A percentile compares a stretch with the other conserved stretches of the same genome.
These are phyloP conservation scores for Polypterus senegalus DNA, from an alignment of 2,113 vertebrate genomes.

Conservation along the genomic window DNA sequence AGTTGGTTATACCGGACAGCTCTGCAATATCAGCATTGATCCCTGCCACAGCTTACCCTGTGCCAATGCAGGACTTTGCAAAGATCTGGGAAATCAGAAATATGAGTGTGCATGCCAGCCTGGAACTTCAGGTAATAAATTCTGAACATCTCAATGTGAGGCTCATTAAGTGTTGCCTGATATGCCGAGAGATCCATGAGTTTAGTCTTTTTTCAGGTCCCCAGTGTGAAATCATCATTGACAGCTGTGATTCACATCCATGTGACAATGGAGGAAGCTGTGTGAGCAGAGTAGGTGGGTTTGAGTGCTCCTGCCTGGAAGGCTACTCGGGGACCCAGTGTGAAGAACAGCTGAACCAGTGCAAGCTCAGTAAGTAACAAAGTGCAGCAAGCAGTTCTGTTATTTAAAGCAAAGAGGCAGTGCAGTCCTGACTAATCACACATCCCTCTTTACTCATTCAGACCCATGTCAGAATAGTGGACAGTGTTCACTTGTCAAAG, in stretches of 20 bases:
- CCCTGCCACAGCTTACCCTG: not conserved
- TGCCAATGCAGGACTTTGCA: not conserved
- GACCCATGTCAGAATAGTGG: too few relatives aligned
- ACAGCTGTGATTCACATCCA: slow-evolving; percentile 36
- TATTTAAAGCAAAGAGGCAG: too few relatives aligned
- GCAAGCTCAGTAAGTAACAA: not conserved
- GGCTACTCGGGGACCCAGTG: not conserved
- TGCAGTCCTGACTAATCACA: too few relatives aligned
- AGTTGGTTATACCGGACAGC: not conserved
- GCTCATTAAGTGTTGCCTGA: too few relatives aligned
- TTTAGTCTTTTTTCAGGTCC: slow-evolving; percentile 23
- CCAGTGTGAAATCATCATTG: slow-evolving; percentile 30
- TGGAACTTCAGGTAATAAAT: not conserved
- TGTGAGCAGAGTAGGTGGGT: not conserved
- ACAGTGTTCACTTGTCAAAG: too few relatives aligned
- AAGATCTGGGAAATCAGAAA: not conserved
- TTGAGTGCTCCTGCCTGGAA: not conserved
- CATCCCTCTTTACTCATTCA: too few relatives aligned
- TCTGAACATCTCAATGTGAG: too few relatives aligned
- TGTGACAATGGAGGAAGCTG: slow-evolving; percentile 40
- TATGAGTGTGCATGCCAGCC: not conserved
- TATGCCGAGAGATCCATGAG: too few relatives aligned
- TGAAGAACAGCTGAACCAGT: not conserved
- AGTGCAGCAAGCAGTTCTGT: too few relatives aligned
- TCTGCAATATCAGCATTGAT: not conserved